phyloP scores from a whole-genome alignment of 2,113 vertebrate species.

The Larimichthys polyactis region DNA sequence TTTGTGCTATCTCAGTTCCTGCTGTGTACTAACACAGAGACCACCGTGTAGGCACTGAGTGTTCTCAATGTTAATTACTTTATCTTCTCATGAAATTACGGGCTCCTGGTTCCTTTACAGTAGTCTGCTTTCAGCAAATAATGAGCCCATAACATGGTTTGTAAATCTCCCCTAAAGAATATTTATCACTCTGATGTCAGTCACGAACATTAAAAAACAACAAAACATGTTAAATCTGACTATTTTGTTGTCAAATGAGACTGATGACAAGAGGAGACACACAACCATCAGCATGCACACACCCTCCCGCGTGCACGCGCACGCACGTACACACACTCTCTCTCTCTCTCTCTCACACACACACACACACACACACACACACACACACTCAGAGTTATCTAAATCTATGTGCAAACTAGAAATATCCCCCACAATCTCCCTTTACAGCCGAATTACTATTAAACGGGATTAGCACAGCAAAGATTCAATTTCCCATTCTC shows the following conservation, averaged over 20 bases:
- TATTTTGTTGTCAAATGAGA: constrained; percentile 39
- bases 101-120: constrained; percentile 9
- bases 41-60: constrained; percentile 39
- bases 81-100: constrained; percentile 34
- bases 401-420: constrained; percentile 64
- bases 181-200: background rate
- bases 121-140: background rate
- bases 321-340: constrained; percentile 52
- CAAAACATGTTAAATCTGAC: background rate
- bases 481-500: constrained; percentile 67
- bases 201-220: background rate
- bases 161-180: background rate
- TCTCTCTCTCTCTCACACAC: constrained; percentile 27
- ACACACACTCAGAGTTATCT: constrained; percentile 51
- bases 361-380: constrained; percentile 9
- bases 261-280: constrained; percentile 47
- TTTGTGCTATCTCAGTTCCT: constrained; percentile 1
- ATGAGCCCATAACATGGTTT: background rate
- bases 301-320: constrained; percentile 51
- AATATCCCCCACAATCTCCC: constrained; percentile 44
- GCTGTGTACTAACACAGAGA: constrained; percentile 36
- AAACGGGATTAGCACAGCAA: constrained; percentile 68
- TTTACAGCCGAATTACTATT: constrained; percentile 57
- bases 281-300: constrained; percentile 62
- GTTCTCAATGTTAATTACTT: constrained; percentile 52